A percentile compares a stretch with the other conserved stretches of the same genome.
Conservation (phyloP, 2,797 vertebrate genomes). For the Avahi laniger region DNA sequence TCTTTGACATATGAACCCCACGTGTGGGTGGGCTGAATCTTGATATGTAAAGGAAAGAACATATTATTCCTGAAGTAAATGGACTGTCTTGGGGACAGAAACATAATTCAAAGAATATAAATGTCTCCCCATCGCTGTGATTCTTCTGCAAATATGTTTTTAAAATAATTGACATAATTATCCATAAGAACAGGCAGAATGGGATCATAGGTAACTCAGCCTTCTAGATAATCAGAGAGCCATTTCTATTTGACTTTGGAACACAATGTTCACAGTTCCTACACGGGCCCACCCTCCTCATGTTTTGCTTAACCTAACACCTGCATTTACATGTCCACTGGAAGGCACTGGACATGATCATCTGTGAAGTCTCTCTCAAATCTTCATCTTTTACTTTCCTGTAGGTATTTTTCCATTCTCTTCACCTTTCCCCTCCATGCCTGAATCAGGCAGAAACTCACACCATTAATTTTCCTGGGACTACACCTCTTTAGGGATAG, state of each 20-base stretch:
- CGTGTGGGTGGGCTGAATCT: neutral
- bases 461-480: neutral
- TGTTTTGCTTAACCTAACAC: neutral
- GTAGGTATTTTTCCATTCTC: neutral
- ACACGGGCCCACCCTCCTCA: neutral
- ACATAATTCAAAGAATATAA: neutral
- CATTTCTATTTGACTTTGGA: neutral
- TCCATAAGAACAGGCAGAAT: slow-evolving; percentile 16
- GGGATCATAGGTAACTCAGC: neutral
- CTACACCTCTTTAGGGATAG: neutral
- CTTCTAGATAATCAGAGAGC: neutral
- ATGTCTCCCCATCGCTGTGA: neutral
- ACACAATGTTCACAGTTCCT: neutral
- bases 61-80: neutral
- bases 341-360: neutral
- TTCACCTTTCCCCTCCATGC: neutral
- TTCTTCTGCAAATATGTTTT: neutral
- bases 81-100: neutral
- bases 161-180: slow-evolving; percentile 37
- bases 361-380: neutral
- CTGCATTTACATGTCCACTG: neutral
- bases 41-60: neutral
- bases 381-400: neutral
- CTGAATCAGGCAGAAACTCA: neutral
- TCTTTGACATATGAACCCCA: neutral